Evolutionary conservation across 2,888 invertebrate genomes (phyloP).

Genomic region (Eucera pruinosa): DNA sequence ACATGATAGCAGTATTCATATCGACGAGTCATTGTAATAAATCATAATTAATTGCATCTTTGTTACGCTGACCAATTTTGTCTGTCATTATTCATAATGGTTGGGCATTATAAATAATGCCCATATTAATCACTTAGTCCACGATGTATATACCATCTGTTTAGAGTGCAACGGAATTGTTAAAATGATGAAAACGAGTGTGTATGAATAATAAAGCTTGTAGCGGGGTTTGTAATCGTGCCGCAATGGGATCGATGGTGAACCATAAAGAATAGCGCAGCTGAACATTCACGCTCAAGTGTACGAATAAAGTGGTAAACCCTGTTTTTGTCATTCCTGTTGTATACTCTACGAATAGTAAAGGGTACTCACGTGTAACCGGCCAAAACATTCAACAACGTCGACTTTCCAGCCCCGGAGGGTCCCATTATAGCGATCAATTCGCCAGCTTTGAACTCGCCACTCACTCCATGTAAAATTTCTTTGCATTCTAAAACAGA

Average conservation of each 20-base stretch:
- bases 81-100: no score
- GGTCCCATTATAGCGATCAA: constrained; percentile 89
- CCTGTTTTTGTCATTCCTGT: neutral
- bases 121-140: neutral
- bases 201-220: constrained; percentile 8
- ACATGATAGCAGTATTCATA: no score
- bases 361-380: constrained; percentile 95
- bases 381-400: constrained; percentile 94
- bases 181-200: neutral
- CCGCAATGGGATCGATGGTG: neutral
- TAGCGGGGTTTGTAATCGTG: neutral
- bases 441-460: constrained; percentile 87
- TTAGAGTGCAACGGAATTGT: neutral
- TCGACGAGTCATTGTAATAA: no score
- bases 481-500: constrained; percentile 86
- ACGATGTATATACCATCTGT: no score
- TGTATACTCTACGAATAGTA: no score
- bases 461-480: constrained; percentile 86
- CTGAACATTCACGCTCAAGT: neutral
- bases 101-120: no score
- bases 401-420: constrained; percentile 92
- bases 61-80: no score
- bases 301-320: neutral
- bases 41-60: no score
- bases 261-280: neutral